Percentiles rank a stretch among this genome's conserved stretches.
Evolutionary conservation across 2,888 invertebrate genomes (phyloP).

Genomic region (Spodoptera picta): DNA sequence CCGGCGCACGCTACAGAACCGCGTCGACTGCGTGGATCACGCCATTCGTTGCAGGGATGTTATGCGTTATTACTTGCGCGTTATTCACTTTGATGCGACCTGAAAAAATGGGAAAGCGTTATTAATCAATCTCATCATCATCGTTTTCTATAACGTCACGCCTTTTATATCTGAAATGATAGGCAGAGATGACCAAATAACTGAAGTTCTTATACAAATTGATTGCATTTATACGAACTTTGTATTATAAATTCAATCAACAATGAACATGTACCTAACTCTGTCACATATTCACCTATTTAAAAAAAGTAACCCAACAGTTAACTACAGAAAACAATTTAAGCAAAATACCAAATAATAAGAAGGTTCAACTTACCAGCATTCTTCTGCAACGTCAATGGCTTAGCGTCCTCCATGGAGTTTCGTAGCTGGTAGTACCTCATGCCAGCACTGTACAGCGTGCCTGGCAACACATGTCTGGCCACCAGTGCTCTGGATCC

Average conservation of each 20-base stretch:
- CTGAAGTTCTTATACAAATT: too few relatives aligned
- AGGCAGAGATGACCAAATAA: too few relatives aligned
- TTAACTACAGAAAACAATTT: too few relatives aligned
- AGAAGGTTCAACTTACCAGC: slow-evolving; percentile 86
- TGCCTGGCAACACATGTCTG: slow-evolving; percentile 93
- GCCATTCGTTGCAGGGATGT: slow-evolving; percentile 96
- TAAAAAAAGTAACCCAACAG: background rate
- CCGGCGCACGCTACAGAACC: slow-evolving; percentile 68
- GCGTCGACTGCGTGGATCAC: slow-evolving; percentile 95
- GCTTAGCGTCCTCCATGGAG: slow-evolving; percentile 92
- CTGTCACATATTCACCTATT: background rate
- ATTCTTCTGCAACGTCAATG: slow-evolving; percentile 94
- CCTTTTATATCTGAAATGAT: too few relatives aligned
- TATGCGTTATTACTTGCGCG: slow-evolving; percentile 93
- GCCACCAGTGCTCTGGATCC: slow-evolving; percentile 92
- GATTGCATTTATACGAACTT: too few relatives aligned
- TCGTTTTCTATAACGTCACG: too few relatives aligned
- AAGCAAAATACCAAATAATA: background rate
- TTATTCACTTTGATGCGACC: slow-evolving; percentile 96
- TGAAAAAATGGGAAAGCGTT: slow-evolving; percentile 65
- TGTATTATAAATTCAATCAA: too few relatives aligned
- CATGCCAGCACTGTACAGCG: slow-evolving; percentile 95
- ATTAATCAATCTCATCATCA: background rate
- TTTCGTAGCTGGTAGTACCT: slow-evolving; percentile 95
- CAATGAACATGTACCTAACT: too few relatives aligned